phyloP scores from a whole-genome alignment of 2,113 vertebrate species.

The Amblyornis subalaris region DNA sequence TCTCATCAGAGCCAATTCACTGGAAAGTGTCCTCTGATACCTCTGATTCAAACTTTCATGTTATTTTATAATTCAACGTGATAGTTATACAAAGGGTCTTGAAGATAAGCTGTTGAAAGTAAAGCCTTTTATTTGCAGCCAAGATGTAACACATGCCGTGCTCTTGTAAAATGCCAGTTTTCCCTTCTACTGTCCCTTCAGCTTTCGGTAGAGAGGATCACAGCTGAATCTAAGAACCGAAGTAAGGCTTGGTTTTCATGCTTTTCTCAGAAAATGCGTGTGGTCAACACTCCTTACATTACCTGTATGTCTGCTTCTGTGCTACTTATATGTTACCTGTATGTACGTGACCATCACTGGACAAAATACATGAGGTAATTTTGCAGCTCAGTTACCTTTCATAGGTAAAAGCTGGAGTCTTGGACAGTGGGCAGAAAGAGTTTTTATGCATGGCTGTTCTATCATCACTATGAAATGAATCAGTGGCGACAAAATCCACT shows the following conservation, averaged over 20 bases:
- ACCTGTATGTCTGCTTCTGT: neutral
- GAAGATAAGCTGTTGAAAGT: neutral
- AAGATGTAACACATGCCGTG: neutral
- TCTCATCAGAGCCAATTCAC: neutral
- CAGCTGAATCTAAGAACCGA: neutral
- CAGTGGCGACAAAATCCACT: neutral
- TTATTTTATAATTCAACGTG: neutral
- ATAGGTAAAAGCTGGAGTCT: neutral
- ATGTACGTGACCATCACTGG: rapidly evolving
- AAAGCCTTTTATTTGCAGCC: neutral
- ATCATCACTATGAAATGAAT: neutral
- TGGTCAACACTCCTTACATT: neutral
- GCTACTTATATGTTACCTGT: neutral
- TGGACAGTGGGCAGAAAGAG: neutral
- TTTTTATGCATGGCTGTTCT: neutral
- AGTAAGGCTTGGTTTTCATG: neutral
- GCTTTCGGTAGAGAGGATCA: neutral
- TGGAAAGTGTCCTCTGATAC: neutral
- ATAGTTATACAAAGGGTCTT: neutral
- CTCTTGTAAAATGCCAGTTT: neutral
- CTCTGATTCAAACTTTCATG: neutral
- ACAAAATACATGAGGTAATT: neutral
- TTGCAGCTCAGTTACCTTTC: neutral
- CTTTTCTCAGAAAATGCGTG: neutral
- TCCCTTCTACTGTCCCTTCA: neutral